Percentiles rank a stretch among this genome's conserved stretches.
Conservation (phyloP, 2,113 vertebrate genomes). For the Aramus guarauna region DNA sequence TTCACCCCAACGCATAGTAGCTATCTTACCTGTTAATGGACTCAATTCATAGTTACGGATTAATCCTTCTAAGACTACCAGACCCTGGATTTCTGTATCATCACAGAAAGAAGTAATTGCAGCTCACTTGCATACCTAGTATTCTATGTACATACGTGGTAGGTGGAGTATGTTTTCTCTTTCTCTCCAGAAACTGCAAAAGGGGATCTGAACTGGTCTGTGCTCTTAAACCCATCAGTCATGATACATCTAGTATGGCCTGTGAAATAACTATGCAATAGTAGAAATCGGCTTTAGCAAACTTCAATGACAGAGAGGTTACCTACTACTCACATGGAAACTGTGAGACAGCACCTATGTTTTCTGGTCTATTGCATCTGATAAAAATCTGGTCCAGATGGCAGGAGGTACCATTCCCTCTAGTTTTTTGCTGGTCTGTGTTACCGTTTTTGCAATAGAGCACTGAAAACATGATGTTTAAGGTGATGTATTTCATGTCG, state of each 20-base stretch:
- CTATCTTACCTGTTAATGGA: background rate
- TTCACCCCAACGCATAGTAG: background rate
- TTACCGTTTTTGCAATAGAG: background rate
- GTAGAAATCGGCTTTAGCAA: background rate
- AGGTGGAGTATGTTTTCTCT: background rate
- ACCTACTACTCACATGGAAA: background rate
- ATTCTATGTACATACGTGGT: rapidly evolving
- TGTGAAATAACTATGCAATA: background rate
- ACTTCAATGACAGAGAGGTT: background rate
- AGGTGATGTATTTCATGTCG: background rate
- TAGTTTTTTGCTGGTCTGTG: background rate
- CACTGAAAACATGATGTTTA: background rate
- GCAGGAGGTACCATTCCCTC: background rate
- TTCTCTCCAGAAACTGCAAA: background rate
- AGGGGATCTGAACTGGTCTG: background rate
- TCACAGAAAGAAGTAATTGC: background rate
- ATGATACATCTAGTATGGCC: background rate
- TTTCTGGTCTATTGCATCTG: background rate
- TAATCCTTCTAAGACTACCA: background rate
- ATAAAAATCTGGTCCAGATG: background rate
- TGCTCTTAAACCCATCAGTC: background rate
- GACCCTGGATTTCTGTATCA: background rate
- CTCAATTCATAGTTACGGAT: background rate
- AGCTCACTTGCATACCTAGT: background rate
- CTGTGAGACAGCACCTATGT: background rate